Base-by-base conservation (phyloP, 1,140 invertebrate genomes). In the Euglossa dilemma region DNA sequence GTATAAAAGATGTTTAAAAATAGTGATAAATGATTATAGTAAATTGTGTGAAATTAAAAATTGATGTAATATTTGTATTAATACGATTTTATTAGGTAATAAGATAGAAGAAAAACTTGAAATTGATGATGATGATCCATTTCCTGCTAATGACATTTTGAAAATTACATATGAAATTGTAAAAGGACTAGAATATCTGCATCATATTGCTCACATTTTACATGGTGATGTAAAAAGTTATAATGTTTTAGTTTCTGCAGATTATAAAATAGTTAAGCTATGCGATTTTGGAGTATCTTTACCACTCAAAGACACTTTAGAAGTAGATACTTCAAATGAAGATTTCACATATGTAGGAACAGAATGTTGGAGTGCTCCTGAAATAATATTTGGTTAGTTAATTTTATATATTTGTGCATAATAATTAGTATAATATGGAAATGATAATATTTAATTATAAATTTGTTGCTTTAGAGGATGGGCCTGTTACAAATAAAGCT, bases 161-260 rank as follows among this genome's bases (percentile, higher is more conserved):
- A 96, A 96, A 94, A 96, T 96, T 69, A 95, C 95, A 11, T 90
- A 92, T 77, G 97, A 97, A 91, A 94, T 98, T 70, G 94, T 95
- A 5, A 96, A 95, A 92, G 97, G 97, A 2, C 90, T 98, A 2
- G 94, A 97, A 88, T 98, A 98, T 94, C 93, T 98, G 8, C 98
- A 98, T 92, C 95, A 96, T 16, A 95, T 95, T 80, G 96, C 95
- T 47, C 93, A 96, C 45, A 93, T 98, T 70, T 92, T 98, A 18
- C 98, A 98, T 88, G 97, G 97, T 57, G 98, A 98, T 92, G 94
- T 98, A 23, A 98, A 98, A 93, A 98, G 97, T 79, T 96, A 96
- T 84, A 98, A 98, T 93, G 94, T 98, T 54, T 94, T 98, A 14
- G 93, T 97, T 16, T 96, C 97, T 90, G 96, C 95, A 43, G 95